Evolutionary conservation across 2,888 invertebrate species (phyloP).

Genomic region (Drosophila paracracens): DNA sequence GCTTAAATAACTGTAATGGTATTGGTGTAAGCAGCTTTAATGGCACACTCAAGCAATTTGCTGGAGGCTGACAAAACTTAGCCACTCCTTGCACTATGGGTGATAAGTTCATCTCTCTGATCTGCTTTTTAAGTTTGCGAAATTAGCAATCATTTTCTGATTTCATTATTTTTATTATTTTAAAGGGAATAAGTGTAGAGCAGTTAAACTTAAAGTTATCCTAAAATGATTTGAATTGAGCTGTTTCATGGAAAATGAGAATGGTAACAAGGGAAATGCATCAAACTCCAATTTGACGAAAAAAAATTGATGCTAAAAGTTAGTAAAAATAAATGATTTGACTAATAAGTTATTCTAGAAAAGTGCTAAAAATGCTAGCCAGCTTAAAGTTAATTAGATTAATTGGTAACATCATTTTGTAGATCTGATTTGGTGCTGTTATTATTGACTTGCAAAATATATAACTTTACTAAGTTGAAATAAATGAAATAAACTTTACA

Average conservation of each 20-base stretch:
- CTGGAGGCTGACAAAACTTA: not conserved
- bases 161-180: not conserved
- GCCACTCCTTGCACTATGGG: not conserved
- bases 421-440: not conserved
- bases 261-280: not conserved
- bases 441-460: not conserved
- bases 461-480: not conserved
- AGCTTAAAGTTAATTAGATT: not conserved
- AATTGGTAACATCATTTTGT: not conserved
- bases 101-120: not conserved
- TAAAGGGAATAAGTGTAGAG: not conserved
- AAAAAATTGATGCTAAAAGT: not conserved
- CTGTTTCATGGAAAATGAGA: not conserved
- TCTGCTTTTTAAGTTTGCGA: not conserved
- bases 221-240: not conserved
- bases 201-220: not conserved
- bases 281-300: not conserved
- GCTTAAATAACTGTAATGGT: conserved; percentile 15
- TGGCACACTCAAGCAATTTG: conserved; percentile 22
- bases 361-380: not conserved
- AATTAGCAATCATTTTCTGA: not conserved
- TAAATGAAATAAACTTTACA: not conserved
- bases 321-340: fast-evolving
- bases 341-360: not conserved
- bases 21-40: conserved; percentile 25